Conservation (phyloP, 2,797 vertebrate genomes). For the Zalophus californianus region DNA sequence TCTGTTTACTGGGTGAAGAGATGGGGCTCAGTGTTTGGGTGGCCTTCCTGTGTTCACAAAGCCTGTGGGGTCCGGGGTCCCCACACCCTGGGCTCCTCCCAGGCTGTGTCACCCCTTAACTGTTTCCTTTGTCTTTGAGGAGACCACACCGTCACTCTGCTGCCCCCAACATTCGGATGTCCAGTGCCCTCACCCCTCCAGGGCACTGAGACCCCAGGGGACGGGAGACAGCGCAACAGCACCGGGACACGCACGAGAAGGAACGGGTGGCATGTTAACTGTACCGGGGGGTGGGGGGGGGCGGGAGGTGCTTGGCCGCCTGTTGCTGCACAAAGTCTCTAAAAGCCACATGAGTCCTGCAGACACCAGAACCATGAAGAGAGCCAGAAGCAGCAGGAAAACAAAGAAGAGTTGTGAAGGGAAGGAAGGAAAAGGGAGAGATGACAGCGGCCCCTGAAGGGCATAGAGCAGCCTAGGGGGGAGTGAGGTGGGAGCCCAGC, state of each 20-base stretch:
- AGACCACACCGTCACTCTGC: not conserved
- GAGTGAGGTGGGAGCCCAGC: not conserved
- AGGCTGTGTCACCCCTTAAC: accelerated
- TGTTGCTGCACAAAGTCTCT: accelerated
- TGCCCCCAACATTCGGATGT: accelerated
- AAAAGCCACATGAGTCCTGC: not conserved
- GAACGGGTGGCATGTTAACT: accelerated
- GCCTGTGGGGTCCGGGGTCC: not conserved
- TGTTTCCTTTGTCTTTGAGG: not conserved
- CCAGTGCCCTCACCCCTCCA: accelerated
- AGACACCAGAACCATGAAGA: too few species aligned
- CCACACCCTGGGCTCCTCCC: not conserved
- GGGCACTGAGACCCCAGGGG: not conserved
- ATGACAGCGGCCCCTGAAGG: not conserved
- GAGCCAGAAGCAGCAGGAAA: not conserved
- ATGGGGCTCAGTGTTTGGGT: accelerated
- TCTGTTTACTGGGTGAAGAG: accelerated
- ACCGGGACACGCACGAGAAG: accelerated
- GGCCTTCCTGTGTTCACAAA: not conserved
- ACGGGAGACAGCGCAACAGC: accelerated
- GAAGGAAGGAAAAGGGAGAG: not conserved
- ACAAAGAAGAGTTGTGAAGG: not conserved
- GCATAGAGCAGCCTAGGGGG: not conserved
- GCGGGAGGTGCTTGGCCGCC: not conserved
- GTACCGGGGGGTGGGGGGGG: accelerated